Evolutionary conservation across 2,113 vertebrate genomes (phyloP).

Genomic region (Grallaria varia): DNA sequence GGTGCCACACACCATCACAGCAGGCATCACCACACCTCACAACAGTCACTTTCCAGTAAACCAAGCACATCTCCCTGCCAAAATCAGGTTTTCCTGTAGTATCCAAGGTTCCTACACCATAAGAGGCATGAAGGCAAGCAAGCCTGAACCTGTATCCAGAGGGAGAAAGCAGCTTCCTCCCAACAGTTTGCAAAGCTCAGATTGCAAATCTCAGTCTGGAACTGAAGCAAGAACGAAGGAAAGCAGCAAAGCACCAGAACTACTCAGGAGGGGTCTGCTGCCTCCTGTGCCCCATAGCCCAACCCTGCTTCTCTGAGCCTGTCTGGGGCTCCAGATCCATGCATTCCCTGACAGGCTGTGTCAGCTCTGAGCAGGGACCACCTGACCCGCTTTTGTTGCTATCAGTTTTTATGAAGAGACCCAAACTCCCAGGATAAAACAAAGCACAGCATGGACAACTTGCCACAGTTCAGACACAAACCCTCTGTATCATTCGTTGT

Average conservation of each 20-base stretch:
- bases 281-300: neutral
- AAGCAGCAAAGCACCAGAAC: neutral
- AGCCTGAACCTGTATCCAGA: neutral
- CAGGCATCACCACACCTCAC: neutral
- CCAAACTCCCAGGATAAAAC: neutral
- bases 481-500: neutral
- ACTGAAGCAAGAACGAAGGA: neutral
- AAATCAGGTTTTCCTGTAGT: neutral
- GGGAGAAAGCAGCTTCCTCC: neutral
- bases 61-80: neutral
- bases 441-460: neutral
- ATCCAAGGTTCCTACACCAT: neutral
- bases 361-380: neutral
- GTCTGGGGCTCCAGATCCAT: neutral
- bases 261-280: neutral
- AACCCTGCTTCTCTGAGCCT: accelerated
- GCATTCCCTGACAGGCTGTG: neutral
- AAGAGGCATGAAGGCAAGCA: neutral
- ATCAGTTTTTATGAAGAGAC: neutral
- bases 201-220: neutral
- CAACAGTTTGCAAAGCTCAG: neutral
- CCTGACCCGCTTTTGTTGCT: neutral
- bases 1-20: neutral
- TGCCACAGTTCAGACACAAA: neutral
- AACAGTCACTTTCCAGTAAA: neutral